Conservation (phyloP, 2,888 invertebrate genomes). For the Pammene aurita region DNA sequence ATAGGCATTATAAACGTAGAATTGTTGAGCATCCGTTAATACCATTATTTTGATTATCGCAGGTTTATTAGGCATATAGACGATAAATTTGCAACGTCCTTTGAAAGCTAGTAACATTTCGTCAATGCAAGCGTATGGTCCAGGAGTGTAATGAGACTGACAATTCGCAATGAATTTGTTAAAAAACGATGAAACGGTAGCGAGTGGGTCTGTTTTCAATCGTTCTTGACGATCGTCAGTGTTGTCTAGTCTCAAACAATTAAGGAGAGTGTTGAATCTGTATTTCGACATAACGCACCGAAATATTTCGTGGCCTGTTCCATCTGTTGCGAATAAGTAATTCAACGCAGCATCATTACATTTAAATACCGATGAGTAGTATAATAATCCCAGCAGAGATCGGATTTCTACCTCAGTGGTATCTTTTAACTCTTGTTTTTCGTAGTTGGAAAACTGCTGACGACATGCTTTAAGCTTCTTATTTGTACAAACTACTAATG, state of each 20-base stretch:
- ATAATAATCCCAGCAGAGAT: conserved; percentile 39
- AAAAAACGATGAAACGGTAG: conserved; percentile 44
- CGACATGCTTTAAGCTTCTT: conserved; percentile 24
- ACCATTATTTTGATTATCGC: conserved; percentile 13
- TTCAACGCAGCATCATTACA: conserved; percentile 32
- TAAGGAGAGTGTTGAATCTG: conserved; percentile 44
- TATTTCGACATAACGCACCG: conserved; percentile 45
- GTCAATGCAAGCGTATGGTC: conserved; percentile 43
- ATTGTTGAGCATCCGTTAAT: not conserved
- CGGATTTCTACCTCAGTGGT: conserved; percentile 40
- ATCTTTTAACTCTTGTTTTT: conserved; percentile 35
- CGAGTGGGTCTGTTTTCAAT: conserved; percentile 40
- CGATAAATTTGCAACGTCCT: conserved; percentile 16
- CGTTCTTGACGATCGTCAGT: conserved; percentile 40
- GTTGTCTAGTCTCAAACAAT: conserved; percentile 46
- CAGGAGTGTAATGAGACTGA: conserved; percentile 42
- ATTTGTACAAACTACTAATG: conserved; percentile 15
- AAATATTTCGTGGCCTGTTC: conserved; percentile 44
- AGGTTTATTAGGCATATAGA: conserved; percentile 5
- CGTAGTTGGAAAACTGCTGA: conserved; percentile 13
- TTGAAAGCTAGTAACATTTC: conserved; percentile 27
- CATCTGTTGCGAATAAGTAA: conserved; percentile 43
- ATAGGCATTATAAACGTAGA: conserved; percentile 17
- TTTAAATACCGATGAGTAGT: conserved; percentile 39
- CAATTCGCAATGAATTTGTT: conserved; percentile 44